Percentiles rank a stretch among this genome's conserved stretches.
Conservation (phyloP, 2,797 vertebrate species). For the Eptatretus atami region DNA sequence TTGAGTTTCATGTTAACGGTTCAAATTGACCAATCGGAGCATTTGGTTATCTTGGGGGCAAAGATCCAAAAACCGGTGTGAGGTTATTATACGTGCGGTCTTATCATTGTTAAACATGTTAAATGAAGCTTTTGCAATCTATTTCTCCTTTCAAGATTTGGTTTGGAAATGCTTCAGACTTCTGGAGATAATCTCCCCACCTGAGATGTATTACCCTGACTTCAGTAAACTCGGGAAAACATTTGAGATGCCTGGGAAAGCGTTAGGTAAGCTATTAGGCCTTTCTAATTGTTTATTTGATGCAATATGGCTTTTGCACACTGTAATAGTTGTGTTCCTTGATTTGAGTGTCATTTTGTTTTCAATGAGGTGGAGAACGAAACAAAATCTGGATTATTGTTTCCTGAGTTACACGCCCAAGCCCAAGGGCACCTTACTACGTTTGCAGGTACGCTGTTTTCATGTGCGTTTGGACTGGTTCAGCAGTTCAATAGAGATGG, state of each 20-base stretch:
- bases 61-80: too few relatives aligned
- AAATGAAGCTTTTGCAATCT: too few relatives aligned
- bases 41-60: too few relatives aligned
- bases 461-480: too few relatives aligned
- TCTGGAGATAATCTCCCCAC: conserved; percentile 73
- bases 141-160: conserved; percentile 24
- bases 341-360: conserved; percentile 10
- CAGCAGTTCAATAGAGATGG: too few relatives aligned
- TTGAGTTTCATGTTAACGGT: too few relatives aligned
- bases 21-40: too few relatives aligned
- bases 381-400: conserved; percentile 91
- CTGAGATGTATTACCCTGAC: conserved; percentile 77
- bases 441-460: conserved; percentile 42
- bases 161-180: conserved; percentile 64
- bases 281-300: background rate
- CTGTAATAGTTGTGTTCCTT: background rate
- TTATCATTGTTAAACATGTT: too few relatives aligned
- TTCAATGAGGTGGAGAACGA: conserved; percentile 62
- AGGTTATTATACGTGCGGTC: too few relatives aligned
- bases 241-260: conserved; percentile 76
- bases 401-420: conserved; percentile 96
- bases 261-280: conserved; percentile 36
- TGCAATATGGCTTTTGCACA: background rate
- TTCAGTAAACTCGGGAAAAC: conserved; percentile 69
- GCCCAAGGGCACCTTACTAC: conserved; percentile 81